These are phyloP conservation scores for Lethenteron camtschaticum DNA, from an alignment of 2,113 vertebrate species.

Conservation along the genomic window DNA sequence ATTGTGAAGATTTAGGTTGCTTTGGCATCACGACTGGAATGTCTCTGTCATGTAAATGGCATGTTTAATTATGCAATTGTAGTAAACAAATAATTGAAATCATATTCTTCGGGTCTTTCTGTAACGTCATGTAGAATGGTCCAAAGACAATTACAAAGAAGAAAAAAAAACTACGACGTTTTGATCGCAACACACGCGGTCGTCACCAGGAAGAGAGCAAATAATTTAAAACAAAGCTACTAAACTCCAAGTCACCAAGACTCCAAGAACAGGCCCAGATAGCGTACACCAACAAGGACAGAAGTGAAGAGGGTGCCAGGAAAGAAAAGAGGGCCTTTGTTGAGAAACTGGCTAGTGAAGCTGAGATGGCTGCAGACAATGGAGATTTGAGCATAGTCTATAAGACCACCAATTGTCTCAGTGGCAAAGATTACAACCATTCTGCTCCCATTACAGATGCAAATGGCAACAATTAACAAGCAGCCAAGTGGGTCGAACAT, in stretches of 20 bases:
- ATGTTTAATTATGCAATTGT: no score
- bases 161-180: no score
- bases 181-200: no score
- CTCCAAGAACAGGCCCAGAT: slow-evolving; percentile 3
- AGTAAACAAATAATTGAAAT: no score
- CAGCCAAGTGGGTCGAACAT: slow-evolving; percentile 7
- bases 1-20: no score
- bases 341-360: slow-evolving; percentile 6
- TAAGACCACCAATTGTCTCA: slow-evolving; percentile 9
- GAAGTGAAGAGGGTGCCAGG: slow-evolving; percentile 9
- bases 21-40: no score
- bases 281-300: slow-evolving; percentile 4
- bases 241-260: slow-evolving; percentile 3
- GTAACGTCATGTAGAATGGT: no score
- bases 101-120: no score
- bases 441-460: slow-evolving; percentile 7
- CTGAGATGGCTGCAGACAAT: slow-evolving; percentile 2
- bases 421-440: slow-evolving; percentile 8
- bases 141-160: no score
- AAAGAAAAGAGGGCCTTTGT: slow-evolving; percentile 10
- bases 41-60: no score
- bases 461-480: slow-evolving; percentile 7
- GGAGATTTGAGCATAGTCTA: slow-evolving; percentile 7
- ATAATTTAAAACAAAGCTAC: neutral
- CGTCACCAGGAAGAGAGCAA: neutral